Evolutionary conservation across 2,888 invertebrate genomes (phyloP).

Genomic region (Dioctria linearis): DNA sequence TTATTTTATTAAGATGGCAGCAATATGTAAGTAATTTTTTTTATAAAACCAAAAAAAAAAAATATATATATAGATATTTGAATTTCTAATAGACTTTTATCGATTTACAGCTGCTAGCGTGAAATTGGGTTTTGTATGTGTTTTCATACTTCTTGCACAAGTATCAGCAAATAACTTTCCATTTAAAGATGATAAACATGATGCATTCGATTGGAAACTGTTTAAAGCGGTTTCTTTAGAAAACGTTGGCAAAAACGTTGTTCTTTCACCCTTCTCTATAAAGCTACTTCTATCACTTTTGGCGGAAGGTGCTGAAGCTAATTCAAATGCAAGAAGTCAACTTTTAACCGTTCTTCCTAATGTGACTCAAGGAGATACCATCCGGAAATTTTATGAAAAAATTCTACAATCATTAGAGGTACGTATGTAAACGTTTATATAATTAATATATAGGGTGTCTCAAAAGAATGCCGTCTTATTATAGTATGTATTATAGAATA

Average conservation of each 20-base stretch:
- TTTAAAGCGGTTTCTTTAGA: conserved; percentile 71
- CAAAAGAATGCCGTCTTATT: no score
- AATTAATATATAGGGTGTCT: no score
- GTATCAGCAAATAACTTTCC: background rate
- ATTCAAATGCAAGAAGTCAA: background rate
- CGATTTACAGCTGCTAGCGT: background rate
- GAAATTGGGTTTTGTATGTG: background rate
- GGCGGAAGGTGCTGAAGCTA: conserved; percentile 1
- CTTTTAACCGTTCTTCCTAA: conserved; percentile 6
- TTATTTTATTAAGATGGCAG: background rate
- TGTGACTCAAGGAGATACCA: background rate
- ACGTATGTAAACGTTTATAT: no score
- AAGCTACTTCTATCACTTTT: conserved; percentile 21
- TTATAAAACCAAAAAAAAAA: no score
- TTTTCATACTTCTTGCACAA: background rate
- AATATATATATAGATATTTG: background rate
- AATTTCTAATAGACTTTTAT: background rate
- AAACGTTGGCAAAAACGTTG: background rate
- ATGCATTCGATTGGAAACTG: conserved; percentile 79
- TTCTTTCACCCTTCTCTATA: conserved; percentile 27
- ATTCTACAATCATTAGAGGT: conserved; percentile 19
- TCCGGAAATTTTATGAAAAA: background rate
- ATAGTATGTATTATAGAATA: background rate
- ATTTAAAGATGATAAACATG: conserved; percentile 66
- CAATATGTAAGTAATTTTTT: no score